Evolutionary conservation across 2,113 vertebrate species (phyloP).

Genomic region (Callipepla squamata): DNA sequence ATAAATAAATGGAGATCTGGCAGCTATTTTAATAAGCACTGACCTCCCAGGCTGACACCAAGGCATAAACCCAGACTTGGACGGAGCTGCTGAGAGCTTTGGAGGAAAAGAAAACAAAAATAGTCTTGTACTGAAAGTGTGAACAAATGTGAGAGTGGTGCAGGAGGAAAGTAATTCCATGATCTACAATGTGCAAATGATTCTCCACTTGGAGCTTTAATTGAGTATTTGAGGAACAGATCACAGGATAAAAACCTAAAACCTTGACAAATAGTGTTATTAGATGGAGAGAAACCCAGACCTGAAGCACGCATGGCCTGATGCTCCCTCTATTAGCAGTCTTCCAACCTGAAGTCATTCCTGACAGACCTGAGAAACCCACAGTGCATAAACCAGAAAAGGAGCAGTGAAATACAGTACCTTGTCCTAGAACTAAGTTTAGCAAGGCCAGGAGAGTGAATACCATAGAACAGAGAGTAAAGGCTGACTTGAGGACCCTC

Average conservation of each 20-base stretch:
- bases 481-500: neutral
- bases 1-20: neutral
- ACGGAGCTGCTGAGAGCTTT: constrained; percentile 16
- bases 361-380: constrained; percentile 54
- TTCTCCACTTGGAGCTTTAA: constrained; percentile 61
- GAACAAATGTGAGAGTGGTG: constrained; percentile 13
- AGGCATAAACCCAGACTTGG: neutral
- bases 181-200: constrained; percentile 48
- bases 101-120: neutral
- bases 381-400: constrained; percentile 16
- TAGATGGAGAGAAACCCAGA: constrained; percentile 27
- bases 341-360: neutral
- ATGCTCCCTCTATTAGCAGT: constrained; percentile 30
- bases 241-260: constrained; percentile 60
- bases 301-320: neutral
- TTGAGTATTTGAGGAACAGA: constrained; percentile 57
- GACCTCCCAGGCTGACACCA: neutral
- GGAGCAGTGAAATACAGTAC: neutral
- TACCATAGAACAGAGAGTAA: neutral
- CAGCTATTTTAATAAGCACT: constrained; percentile 8
- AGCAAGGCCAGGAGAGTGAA: neutral
- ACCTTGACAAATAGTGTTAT: constrained; percentile 63
- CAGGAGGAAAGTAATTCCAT: constrained; percentile 42
- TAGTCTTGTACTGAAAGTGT: neutral
- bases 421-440: neutral